Base-by-base conservation (phyloP, 2,113 vertebrate species). In the Dermatemys mawii region DNA sequence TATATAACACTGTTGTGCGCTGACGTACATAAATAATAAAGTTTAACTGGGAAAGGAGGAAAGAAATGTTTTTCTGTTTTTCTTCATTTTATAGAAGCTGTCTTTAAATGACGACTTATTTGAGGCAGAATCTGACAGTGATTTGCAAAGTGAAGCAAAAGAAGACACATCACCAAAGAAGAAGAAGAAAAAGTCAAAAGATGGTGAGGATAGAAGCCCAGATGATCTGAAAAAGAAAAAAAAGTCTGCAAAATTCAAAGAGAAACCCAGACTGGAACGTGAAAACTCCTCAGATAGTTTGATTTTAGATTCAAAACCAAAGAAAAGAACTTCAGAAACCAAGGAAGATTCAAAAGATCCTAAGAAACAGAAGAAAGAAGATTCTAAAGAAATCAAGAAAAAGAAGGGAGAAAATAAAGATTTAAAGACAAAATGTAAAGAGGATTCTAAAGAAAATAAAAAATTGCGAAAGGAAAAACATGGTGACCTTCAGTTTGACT, bases 331-430 rank as follows among this genome's bases (percentile, higher is more conserved):
- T 93, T 96, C 73, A 1, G 99, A 99, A 92, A 50, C 83, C 24
- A 99, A 98, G 48, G 99, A 99, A 24, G 99, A 99, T 46, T 97
- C 98, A 46, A 98, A 98, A 38, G 98, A 98, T 32, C 78, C 95
- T n/a, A 99, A 99, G 98, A 99, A 99, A 92, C 98, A 98, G 94
- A 99, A 97, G 95, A 99, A 99, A 92, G 99, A 99, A 75, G 99
- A 99, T 84, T 44, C 83, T 90, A 99, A 98, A 97, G 99, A 99
- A 78, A 92, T 51, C 11, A 98, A 98, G 95, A 94, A 99, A 98
- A 96, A 98, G 93, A 98, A 98, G 93, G 97, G 97, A 98, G 98
- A 98, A 12, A 88, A 85, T 80, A 97, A 91, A 94, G 99, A 99
- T 38, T 88, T 97, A 49, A 98, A 97, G 76, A 96, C 87, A 94